Base-by-base conservation (phyloP, 2,888 invertebrate species). In the Drosophila hamatofila region DNA sequence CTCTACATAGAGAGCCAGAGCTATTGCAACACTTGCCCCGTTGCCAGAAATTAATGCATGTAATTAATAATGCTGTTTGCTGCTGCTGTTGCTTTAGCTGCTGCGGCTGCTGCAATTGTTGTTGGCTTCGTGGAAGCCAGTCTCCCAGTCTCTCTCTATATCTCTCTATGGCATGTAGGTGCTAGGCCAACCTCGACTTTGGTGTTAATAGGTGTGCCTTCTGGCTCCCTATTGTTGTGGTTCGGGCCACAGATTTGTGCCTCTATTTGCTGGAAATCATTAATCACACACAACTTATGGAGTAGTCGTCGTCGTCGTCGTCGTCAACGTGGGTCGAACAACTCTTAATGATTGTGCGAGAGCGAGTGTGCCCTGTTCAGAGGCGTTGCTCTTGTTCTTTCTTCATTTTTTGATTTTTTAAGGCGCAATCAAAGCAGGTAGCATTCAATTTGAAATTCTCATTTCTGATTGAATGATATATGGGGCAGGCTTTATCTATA, bases 201-300 rank as follows among this genome's bases (percentile, higher is more conserved):
- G 79, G 90, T 86, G 86, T 89, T 89, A 89, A 86, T 86, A 83
- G 86, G 86, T 75, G 90, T 73, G 88, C 86, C 78, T 73, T 67
- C 76, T 75, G 79, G 79, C 68, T 68, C 57, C 69, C 77, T 79
- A 88, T 85, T 90, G 84, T 83, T 90, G 77, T 79, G 75, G 73
- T 75, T 71, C 75, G 71, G 69, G 71, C 87, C 83, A 74, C 73
- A 73, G 78, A 80, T 80, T 72, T 83, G 76, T 81, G 71, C 78
- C 85, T 89, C 70, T 72, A 78, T 72, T 83, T 75, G 72, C 62
- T 75, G 75, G 58, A 61, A 72, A 78, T 78, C 89, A 85, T 85
- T 85, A 89, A 85, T 85, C 88, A 85, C 75, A 69, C 62, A 42
- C 59, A 69, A 74, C 69, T 80, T 83, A 86, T 70, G 68, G 77